Evolutionary conservation across 2,888 invertebrate species (phyloP).

Genomic region (Epistrophe grossulariae): DNA sequence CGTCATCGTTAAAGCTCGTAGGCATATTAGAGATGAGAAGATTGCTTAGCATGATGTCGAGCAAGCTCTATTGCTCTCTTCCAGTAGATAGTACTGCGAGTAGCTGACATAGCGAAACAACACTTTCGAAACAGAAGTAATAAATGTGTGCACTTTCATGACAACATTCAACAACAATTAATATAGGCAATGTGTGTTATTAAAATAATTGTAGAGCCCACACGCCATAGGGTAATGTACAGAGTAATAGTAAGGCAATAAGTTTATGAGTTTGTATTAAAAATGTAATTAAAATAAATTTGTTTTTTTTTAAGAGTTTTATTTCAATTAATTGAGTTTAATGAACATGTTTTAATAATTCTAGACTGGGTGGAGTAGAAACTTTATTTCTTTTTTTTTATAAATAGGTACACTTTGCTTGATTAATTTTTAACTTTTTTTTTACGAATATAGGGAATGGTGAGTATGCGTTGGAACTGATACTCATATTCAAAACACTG

Average conservation of each 20-base stretch:
- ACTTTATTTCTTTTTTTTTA: background rate
- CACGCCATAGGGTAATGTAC: slow-evolving; percentile 41
- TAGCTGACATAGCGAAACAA: slow-evolving; percentile 35
- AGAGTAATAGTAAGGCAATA: slow-evolving; percentile 3
- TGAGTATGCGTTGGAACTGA: no score
- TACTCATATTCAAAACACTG: no score
- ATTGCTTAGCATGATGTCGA: background rate
- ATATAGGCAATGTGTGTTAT: slow-evolving; percentile 47
- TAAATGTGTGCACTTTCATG: slow-evolving; percentile 35
- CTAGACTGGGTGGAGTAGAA: background rate
- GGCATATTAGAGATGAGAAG: slow-evolving; percentile 7
- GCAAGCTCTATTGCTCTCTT: background rate
- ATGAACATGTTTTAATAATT: slow-evolving; percentile 15
- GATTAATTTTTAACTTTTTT: no score
- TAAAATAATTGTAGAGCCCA: slow-evolving; percentile 32
- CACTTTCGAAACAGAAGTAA: slow-evolving; percentile 52
- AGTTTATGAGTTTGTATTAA: slow-evolving; percentile 15
- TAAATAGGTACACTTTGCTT: background rate
- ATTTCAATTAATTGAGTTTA: background rate
- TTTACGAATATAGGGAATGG: no score
- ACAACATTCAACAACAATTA: slow-evolving; percentile 46
- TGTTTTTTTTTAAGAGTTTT: background rate
- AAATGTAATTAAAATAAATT: slow-evolving; percentile 30
- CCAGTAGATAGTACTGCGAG: background rate
- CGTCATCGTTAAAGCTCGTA: background rate